phyloP scores from a whole-genome alignment of 1,140 invertebrate genomes.

The Lepidurus arcticus region DNA sequence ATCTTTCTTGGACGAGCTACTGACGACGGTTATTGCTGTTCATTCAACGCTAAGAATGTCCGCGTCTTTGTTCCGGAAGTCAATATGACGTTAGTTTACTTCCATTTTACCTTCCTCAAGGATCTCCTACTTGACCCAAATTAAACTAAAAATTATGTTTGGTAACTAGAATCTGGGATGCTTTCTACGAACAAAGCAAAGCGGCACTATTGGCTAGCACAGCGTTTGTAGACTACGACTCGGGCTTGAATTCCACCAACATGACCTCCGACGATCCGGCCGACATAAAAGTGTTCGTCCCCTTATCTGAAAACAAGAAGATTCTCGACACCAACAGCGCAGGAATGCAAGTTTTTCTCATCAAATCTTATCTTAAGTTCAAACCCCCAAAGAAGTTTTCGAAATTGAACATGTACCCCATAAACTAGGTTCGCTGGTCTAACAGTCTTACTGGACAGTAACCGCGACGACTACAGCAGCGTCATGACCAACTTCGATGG shows the following conservation, averaged over 20 bases:
- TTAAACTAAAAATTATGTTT: background rate
- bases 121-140: too few relatives aligned
- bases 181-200: background rate
- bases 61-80: background rate
- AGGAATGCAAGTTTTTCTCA: background rate
- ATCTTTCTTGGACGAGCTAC: background rate
- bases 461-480: conserved; percentile 26
- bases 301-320: background rate
- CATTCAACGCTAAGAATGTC: conserved; percentile 27
- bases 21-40: conserved; percentile 34
- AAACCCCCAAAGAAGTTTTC: too few relatives aligned
- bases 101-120: background rate
- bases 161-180: background rate
- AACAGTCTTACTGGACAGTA: conserved; percentile 3
- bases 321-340: background rate
- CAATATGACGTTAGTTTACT: background rate
- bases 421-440: background rate
- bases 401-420: too few relatives aligned
- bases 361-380: too few relatives aligned
- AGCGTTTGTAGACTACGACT: background rate
- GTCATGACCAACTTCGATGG: conserved; percentile 23
- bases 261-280: background rate
- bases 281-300: background rate
- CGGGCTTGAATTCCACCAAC: background rate
- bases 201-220: background rate